Conservation (phyloP, 2,113 vertebrate species). For the Semnornis frantzii region DNA sequence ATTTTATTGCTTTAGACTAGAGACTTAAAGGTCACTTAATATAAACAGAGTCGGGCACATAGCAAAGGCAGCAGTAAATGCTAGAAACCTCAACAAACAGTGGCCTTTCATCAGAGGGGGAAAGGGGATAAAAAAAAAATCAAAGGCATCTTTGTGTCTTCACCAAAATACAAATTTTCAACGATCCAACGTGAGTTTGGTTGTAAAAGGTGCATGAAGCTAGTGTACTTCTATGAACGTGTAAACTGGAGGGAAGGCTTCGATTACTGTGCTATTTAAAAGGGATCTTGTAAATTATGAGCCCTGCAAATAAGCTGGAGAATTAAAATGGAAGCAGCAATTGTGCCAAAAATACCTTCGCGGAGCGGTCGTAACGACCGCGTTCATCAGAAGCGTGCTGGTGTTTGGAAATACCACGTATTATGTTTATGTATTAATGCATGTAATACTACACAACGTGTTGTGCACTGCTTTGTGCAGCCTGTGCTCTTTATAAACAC, state of each 20-base stretch:
- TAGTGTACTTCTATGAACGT: neutral
- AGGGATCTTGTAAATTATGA: neutral
- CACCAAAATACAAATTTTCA: neutral
- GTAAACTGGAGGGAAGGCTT: neutral
- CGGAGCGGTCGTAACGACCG: neutral
- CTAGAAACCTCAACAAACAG: constrained; percentile 15
- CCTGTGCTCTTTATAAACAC: neutral
- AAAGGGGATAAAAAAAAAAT: neutral
- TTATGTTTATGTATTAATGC: no score
- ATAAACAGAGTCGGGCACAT: constrained; percentile 68
- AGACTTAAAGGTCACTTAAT: constrained; percentile 72
- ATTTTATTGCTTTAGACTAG: constrained; percentile 75
- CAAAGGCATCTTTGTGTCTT: neutral
- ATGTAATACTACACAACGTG: no score
- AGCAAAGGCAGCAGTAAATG: constrained; percentile 68
- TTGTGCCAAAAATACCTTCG: neutral
- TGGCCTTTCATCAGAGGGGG: neutral
- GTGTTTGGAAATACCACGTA: no score
- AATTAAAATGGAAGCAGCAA: constrained; percentile 10
- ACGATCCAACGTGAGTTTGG: neutral
- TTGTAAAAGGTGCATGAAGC: neutral
- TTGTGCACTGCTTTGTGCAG: no score
- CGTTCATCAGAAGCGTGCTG: neutral
- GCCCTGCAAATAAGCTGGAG: neutral
- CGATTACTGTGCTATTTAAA: neutral